Conservation (phyloP, 2,888 invertebrate genomes). For the Morinoia aosen region DNA sequence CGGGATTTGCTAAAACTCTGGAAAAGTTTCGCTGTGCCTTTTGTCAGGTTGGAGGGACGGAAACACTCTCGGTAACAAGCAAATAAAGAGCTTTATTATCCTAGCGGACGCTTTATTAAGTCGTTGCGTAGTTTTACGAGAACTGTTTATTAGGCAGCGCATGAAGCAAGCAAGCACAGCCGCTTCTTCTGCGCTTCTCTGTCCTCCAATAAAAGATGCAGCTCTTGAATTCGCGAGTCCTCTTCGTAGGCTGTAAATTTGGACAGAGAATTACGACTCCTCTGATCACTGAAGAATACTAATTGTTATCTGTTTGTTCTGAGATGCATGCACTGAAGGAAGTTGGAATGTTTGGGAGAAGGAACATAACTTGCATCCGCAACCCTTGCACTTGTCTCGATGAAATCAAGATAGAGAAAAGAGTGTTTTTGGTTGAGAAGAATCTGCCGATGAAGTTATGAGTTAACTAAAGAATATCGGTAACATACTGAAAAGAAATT, state of each 20-base stretch:
- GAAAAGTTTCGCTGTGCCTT: neutral
- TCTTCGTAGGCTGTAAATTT: neutral
- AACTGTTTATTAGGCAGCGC: constrained; percentile 23
- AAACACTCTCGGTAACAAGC: constrained; percentile 24
- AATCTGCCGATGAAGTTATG: too few species aligned
- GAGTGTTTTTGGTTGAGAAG: too few species aligned
- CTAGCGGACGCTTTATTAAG: constrained; percentile 14
- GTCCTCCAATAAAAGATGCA: neutral
- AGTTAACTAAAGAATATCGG: too few species aligned
- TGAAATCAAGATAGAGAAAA: too few species aligned
- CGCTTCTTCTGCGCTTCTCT: neutral
- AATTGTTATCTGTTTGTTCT: neutral
- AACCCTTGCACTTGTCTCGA: too few species aligned
- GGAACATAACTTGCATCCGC: too few species aligned
- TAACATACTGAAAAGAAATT: too few species aligned
- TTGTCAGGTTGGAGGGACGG: neutral
- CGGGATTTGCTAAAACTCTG: neutral
- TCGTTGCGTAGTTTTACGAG: constrained; percentile 19
- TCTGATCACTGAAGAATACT: neutral
- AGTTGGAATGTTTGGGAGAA: neutral
- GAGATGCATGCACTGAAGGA: neutral
- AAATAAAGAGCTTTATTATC: constrained; percentile 36
- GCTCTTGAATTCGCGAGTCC: neutral
- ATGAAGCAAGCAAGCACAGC: neutral
- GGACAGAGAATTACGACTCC: neutral